A percentile compares a stretch with the other conserved stretches of the same genome.
Evolutionary conservation across 30 jellyfish, hydroid and myxozoan species (phyloP).

Genomic region (Aurelia sp.): DNA sequence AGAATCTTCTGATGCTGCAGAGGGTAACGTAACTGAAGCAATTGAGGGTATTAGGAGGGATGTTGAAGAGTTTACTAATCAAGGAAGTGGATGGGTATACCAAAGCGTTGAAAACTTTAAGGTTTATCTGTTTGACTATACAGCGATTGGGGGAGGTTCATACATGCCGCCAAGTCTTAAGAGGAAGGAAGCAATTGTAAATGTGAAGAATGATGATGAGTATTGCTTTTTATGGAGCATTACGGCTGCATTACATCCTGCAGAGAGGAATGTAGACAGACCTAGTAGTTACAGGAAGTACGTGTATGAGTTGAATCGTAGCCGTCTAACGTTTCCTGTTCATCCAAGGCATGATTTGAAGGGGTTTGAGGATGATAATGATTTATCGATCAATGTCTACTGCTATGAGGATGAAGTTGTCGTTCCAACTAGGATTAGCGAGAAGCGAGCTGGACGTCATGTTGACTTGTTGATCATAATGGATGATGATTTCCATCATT

Average conservation of each 20-base stretch:
- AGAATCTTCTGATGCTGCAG: no score
- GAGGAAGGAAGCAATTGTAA: neutral
- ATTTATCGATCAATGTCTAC: slow-evolving; percentile 15
- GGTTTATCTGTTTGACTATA: no score
- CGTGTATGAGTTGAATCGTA: neutral
- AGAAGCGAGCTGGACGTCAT: neutral
- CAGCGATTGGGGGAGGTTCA: no score
- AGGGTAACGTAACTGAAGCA: no score
- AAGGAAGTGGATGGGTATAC: no score
- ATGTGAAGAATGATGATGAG: neutral
- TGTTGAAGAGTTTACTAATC: no score
- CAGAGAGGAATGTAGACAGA: neutral
- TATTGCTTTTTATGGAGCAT: slow-evolving; percentile 15
- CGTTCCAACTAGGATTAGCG: neutral
- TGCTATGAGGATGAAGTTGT: neutral
- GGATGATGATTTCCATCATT: neutral
- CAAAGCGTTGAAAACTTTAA: no score
- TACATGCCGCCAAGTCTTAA: no score
- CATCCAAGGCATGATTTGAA: neutral
- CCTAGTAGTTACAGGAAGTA: neutral
- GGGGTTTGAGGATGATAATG: slow-evolving; percentile 5
- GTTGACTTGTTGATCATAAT: neutral
- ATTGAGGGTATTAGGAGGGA: no score
- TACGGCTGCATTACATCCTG: neutral
- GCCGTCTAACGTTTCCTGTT: neutral